A percentile compares a stretch with the other conserved stretches of the same genome.
Evolutionary conservation across 2,888 invertebrate species (phyloP).

Genomic region (Acanthococcus lagerstroemiae): DNA sequence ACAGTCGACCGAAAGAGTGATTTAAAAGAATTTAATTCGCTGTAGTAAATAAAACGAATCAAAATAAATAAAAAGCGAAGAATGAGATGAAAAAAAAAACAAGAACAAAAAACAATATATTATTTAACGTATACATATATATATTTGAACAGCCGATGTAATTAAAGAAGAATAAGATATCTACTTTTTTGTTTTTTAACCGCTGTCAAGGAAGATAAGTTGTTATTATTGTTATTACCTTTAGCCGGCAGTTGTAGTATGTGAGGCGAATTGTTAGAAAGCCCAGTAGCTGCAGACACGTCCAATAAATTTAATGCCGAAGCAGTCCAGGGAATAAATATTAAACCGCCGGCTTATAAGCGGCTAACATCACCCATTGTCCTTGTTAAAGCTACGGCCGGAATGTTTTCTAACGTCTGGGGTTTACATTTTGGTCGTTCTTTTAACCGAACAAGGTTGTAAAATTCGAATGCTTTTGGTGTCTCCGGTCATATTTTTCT

Average conservation of each 20-base stretch:
- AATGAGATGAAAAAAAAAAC: slow-evolving; percentile 3
- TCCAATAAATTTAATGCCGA: slow-evolving; percentile 27
- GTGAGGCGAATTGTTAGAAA: slow-evolving; percentile 30
- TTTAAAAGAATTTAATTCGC: slow-evolving; percentile 29
- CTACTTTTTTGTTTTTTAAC: slow-evolving; percentile 29
- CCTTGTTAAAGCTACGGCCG: slow-evolving; percentile 17
- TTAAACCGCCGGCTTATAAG: slow-evolving; percentile 24
- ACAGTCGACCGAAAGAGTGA: no score
- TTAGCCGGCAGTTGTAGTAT: slow-evolving; percentile 22
- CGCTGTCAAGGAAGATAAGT: slow-evolving; percentile 29
- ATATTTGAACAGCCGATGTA: slow-evolving; percentile 24
- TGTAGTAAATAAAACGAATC: slow-evolving; percentile 20
- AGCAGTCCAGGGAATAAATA: slow-evolving; percentile 22
- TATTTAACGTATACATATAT: no score
- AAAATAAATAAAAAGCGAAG: neutral
- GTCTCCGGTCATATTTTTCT: slow-evolving; percentile 26
- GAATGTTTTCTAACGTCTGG: slow-evolving; percentile 27
- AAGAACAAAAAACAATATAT: neutral
- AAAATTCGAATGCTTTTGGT: slow-evolving; percentile 26
- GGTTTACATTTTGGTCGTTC: slow-evolving; percentile 27
- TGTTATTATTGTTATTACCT: slow-evolving; percentile 30
- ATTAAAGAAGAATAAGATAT: slow-evolving; percentile 30
- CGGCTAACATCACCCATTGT: slow-evolving; percentile 28
- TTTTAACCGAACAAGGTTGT: slow-evolving; percentile 24
- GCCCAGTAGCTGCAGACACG: slow-evolving; percentile 29